A percentile compares a stretch with the other conserved stretches of the same genome.
These are phyloP conservation scores for Drosophila ambigua DNA, from an alignment of 1,140 invertebrate species.

Conservation along the genomic window DNA sequence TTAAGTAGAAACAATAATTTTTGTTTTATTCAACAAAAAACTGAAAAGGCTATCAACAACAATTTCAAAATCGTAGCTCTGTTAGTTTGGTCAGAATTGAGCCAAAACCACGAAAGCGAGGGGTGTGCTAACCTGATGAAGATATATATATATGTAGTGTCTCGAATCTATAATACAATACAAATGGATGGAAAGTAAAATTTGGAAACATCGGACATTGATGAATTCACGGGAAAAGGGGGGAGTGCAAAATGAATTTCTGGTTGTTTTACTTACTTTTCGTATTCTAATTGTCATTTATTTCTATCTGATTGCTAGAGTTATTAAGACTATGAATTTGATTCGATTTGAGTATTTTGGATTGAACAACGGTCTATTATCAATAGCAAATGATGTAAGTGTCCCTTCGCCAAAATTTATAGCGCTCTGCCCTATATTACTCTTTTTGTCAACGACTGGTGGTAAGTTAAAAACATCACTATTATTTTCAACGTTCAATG, in stretches of 20 bases:
- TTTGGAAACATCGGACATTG: too few relatives aligned
- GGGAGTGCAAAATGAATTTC: conserved; percentile 7
- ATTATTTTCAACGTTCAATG: conserved; percentile 25
- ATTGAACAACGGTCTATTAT: conserved; percentile 8
- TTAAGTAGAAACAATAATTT: too few relatives aligned
- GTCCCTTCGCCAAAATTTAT: conserved; percentile 50
- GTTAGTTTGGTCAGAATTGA: too few relatives aligned
- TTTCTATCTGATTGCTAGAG: conserved; percentile 61
- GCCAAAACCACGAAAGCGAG: too few relatives aligned
- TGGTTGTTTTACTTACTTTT: conserved; percentile 55
- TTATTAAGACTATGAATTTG: conserved; percentile 28
- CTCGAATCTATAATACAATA: too few relatives aligned
- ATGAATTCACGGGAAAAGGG: too few relatives aligned
- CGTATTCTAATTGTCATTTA: conserved; percentile 79
- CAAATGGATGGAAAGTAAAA: too few relatives aligned
- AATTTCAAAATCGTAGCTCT: too few relatives aligned
- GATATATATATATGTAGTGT: too few relatives aligned
- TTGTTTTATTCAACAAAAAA: too few relatives aligned
- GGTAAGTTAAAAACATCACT: conserved; percentile 32
- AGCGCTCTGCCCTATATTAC: conserved; percentile 67
- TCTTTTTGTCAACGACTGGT: conserved; percentile 59
- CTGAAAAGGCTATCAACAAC: too few relatives aligned
- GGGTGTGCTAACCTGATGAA: too few relatives aligned
- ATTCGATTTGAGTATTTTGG: conserved; percentile 15
- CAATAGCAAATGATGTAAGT: conserved; percentile 7